Evolutionary conservation across 2,888 invertebrate genomes (phyloP), one percentile per base, ranked within the genome.

Genomic region (Eupeodes latifasciatus): DNA sequence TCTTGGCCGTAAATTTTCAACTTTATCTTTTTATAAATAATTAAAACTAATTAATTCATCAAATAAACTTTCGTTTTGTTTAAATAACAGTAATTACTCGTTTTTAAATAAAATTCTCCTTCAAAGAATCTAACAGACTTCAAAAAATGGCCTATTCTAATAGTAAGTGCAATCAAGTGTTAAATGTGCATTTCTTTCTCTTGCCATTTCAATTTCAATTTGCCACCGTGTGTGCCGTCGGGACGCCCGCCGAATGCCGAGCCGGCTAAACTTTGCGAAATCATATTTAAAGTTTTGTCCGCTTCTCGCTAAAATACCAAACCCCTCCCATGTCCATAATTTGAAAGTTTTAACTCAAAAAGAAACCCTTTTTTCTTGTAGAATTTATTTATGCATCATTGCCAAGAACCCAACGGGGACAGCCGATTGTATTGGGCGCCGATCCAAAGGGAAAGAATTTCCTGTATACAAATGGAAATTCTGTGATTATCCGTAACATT

Each of bases 391-490:
- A 98, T 94, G 98, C 99, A 89, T 97, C 98, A 79, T 94, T 99
- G 92, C 99, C 99, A 85, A 96, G 97, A 91, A 99, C 99, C 76
- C 96, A 97, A 92, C 95, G 99, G 91, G 99, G 99, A 47, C 97
- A 97, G 91, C 98, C 99, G 55, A 95, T 99, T 91, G 99, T 99
- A 77, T 94, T 99, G 91, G 98, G 98, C 82, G 97, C 97, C 57
- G 99, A 99, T 94, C 99, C 99, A 4, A 99, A 99, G 94, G 99
- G 99, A 72, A 98, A 98, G 92, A 99, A 97, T 92, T 98, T 99
- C 94, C 95, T 99, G 74, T 99, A 99, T 93, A 97, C 98, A 89
- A 99, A 99, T 95, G 99, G 99, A 90, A 98, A 99, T 94, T 99
- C 98, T 91, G 99, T 99, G 89, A 98, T 99, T 92, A 99, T 99